Conservation (phyloP, 2,888 invertebrate genomes). For the Lepetodrilus schrolli region DNA sequence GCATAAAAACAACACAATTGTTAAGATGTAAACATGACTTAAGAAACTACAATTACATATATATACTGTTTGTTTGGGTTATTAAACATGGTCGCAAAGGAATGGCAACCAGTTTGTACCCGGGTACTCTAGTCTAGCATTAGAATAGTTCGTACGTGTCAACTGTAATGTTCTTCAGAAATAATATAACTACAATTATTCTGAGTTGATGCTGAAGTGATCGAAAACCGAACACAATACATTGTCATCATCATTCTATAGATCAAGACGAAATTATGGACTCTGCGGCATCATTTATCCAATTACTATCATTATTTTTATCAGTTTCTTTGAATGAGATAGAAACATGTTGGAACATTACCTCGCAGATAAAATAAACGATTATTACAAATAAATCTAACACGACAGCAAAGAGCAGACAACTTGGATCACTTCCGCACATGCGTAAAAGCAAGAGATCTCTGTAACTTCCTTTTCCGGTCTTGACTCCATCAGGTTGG, state of each 20-base stretch:
- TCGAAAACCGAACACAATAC: neutral
- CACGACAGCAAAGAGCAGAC: slow-evolving; percentile 25
- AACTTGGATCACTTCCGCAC: neutral
- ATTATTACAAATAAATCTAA: neutral
- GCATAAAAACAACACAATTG: too few species aligned
- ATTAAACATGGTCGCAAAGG: too few species aligned
- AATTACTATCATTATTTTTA: too few species aligned
- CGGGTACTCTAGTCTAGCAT: too few species aligned
- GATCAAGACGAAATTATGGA: neutral
- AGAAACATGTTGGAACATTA: neutral
- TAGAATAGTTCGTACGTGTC: too few species aligned
- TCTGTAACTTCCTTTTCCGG: slow-evolving; percentile 34
- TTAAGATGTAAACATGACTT: too few species aligned
- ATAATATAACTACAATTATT: too few species aligned
- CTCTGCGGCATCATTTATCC: neutral
- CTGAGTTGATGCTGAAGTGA: too few species aligned
- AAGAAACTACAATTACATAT: too few species aligned
- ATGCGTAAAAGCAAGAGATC: slow-evolving; percentile 10
- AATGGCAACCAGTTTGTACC: too few species aligned
- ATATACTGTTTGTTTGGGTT: neutral
- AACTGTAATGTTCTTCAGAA: too few species aligned
- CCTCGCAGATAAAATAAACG: neutral
- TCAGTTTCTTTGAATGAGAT: too few species aligned
- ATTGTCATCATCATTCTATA: neutral
- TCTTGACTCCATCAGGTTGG: slow-evolving; percentile 31